A percentile compares a stretch with the other conserved stretches of the same genome.
Conservation (phyloP, 2,797 vertebrate genomes). For the Alcedo quadribrachys region DNA sequence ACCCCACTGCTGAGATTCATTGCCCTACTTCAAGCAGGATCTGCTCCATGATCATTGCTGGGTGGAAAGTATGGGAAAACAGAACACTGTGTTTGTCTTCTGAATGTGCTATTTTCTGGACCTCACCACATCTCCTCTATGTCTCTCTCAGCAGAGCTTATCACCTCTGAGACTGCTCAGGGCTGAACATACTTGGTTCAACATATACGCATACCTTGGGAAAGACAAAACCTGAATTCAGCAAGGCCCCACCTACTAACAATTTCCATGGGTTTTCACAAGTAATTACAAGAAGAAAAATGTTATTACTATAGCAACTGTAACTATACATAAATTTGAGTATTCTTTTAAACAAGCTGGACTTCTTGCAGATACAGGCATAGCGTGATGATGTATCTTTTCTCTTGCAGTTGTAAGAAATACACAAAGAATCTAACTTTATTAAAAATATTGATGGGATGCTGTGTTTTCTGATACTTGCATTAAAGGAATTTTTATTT, state of each 20-base stretch:
- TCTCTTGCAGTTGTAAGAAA: neutral
- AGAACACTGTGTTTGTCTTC: neutral
- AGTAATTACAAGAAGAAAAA: neutral
- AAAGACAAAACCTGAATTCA: neutral
- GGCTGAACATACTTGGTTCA: neutral
- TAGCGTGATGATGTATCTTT: accelerated
- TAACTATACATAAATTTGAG: neutral
- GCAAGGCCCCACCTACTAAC: neutral
- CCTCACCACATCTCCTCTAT: neutral
- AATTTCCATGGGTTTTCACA: neutral
- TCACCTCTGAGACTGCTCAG: neutral
- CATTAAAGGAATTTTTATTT: neutral
- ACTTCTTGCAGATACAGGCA: neutral
- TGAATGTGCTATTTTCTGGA: neutral
- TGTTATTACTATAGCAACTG: neutral
- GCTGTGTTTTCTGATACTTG: neutral
- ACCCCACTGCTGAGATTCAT: neutral
- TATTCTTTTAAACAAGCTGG: neutral
- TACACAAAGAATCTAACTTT: neutral
- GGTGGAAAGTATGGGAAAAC: neutral
- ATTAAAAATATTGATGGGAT: neutral
- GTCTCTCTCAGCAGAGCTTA: neutral
- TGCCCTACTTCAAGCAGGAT: neutral
- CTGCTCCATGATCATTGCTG: neutral
- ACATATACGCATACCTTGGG: neutral